Conservation (phyloP, 1,140 invertebrate species). For the Phenacoccus solenopsis region DNA sequence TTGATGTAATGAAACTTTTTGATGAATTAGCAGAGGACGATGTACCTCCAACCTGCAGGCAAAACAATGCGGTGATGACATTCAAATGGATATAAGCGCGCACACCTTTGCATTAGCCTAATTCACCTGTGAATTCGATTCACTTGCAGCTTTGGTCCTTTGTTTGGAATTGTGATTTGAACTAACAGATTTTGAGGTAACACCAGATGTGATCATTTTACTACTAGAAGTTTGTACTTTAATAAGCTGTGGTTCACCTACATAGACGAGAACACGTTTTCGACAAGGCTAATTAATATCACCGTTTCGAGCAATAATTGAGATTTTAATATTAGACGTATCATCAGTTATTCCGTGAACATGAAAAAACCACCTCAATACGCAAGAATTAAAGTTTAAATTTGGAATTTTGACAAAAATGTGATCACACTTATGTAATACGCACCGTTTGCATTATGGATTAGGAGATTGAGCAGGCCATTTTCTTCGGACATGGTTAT, state of each 20-base stretch:
- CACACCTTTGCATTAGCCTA: background rate
- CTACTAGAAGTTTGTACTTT: conserved; percentile 5
- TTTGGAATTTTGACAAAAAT: background rate
- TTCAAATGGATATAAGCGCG: background rate
- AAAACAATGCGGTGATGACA: background rate
- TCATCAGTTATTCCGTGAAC: no score
- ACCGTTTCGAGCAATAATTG: background rate
- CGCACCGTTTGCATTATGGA: background rate
- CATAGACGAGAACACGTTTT: background rate
- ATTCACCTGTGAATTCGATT: background rate
- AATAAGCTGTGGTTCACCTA: background rate
- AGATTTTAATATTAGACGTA: background rate
- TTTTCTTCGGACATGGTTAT: conserved; percentile 1
- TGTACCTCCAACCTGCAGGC: background rate
- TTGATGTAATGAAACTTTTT: background rate
- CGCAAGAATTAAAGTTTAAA: background rate
- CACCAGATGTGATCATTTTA: background rate
- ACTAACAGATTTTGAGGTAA: background rate
- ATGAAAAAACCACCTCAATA: no score
- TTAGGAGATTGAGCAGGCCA: background rate
- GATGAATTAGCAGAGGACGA: background rate
- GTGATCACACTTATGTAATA: background rate
- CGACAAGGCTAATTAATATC: background rate
- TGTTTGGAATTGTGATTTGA: background rate
- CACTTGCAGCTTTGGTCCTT: background rate